A percentile compares a stretch with the other conserved stretches of the same genome.
phyloP scores from a whole-genome alignment of 2,113 vertebrate genomes.

The Centropus bengalensis region DNA sequence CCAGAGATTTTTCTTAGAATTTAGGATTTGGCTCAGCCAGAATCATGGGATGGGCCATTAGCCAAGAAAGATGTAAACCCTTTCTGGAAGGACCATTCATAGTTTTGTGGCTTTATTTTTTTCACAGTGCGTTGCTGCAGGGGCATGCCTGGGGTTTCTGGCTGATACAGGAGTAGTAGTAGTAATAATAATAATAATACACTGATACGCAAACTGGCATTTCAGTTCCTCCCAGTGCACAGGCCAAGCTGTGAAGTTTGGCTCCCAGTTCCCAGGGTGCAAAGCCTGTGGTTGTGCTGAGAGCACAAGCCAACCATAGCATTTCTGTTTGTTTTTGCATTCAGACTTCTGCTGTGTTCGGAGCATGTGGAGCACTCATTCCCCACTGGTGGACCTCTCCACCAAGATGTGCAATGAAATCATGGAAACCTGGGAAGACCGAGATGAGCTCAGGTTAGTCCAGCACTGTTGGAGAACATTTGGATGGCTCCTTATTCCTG shows the following conservation, averaged over 20 bases:
- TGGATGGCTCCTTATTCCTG: neutral
- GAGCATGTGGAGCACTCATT: neutral
- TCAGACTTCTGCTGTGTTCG: neutral
- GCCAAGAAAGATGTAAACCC: constrained; percentile 13
- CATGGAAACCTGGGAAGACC: neutral
- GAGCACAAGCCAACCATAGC: neutral
- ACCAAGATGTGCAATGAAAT: neutral
- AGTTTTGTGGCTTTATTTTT: neutral
- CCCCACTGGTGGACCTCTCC: neutral
- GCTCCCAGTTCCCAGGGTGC: fast-evolving
- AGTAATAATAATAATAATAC: neutral
- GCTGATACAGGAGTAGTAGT: neutral
- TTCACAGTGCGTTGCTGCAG: neutral
- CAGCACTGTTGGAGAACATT: fast-evolving
- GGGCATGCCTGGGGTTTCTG: neutral
- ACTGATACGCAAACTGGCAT: neutral
- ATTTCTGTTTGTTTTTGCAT: neutral
- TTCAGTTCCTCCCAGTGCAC: neutral
- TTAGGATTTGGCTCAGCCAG: neutral
- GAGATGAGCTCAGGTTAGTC: neutral
- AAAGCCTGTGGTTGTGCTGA: neutral
- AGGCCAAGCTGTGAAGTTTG: neutral
- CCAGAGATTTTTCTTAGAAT: neutral
- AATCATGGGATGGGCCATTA: neutral
- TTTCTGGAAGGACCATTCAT: neutral